Conservation (phyloP, 2,113 vertebrate species). For the Oncorhynchus tshawytscha region DNA sequence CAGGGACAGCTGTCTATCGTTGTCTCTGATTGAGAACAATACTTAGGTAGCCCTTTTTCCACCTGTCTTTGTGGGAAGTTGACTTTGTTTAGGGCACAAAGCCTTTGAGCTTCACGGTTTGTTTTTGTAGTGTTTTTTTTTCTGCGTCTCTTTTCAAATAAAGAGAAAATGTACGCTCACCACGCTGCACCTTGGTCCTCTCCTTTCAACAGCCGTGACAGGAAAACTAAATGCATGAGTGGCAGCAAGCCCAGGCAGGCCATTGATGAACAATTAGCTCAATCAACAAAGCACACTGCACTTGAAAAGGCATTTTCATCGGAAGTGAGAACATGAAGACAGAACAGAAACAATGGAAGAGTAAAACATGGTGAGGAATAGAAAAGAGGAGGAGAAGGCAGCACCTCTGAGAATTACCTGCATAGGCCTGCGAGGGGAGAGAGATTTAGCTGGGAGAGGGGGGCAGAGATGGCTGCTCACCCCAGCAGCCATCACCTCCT, state of each 20-base stretch:
- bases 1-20: no score
- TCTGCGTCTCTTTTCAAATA: no score
- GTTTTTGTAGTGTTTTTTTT: no score
- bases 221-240: not conserved
- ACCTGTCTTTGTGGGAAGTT: no score
- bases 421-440: conserved; percentile 54
- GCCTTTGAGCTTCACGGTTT: no score
- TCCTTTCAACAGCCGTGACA: no score
- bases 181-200: no score
- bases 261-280: no score
- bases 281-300: not conserved
- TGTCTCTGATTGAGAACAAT: no score
- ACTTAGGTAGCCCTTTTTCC: no score
- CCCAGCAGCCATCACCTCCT: conserved; percentile 76
- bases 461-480: conserved; percentile 72
- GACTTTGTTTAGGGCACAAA: no score
- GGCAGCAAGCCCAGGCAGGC: not conserved
- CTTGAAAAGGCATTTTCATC: not conserved
- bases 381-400: conserved; percentile 22
- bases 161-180: no score
- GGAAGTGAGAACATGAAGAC: conserved; percentile 12
- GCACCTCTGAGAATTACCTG: conserved; percentile 63
- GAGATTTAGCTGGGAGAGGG: conserved; percentile 59
- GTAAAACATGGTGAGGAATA: not conserved
- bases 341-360: conserved; percentile 12